phyloP scores from a whole-genome alignment of 2,113 vertebrate genomes.

The Petrocephalus microphthalmus region DNA sequence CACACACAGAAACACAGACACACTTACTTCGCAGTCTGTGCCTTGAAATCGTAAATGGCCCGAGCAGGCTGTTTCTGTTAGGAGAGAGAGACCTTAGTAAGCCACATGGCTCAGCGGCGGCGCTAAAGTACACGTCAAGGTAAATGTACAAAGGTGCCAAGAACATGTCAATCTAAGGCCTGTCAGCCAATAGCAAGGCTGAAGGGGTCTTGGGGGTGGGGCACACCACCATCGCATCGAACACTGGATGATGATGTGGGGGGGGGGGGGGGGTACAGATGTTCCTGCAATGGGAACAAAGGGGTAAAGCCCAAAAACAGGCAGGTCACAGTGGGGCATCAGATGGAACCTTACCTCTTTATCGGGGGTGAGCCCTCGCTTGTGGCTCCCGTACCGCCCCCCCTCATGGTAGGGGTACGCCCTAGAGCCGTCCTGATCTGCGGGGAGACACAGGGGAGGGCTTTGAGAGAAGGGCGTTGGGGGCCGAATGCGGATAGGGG shows the following conservation, averaged over 20 bases:
- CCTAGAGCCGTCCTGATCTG: constrained; percentile 79
- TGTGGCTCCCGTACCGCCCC: constrained; percentile 68
- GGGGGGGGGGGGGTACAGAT: background rate
- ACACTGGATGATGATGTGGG: background rate
- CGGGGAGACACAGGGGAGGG: constrained; percentile 47
- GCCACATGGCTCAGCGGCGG: background rate
- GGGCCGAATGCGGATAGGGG: background rate
- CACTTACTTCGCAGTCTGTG: constrained; percentile 97
- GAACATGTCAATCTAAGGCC: background rate
- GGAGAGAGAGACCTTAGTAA: constrained; percentile 15
- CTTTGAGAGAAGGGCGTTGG: constrained; percentile 10
- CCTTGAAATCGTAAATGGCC: constrained; percentile 98
- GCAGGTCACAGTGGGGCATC: background rate
- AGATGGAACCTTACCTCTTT: constrained; percentile 75
- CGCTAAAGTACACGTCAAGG: background rate
- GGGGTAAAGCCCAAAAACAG: background rate
- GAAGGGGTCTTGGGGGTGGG: background rate
- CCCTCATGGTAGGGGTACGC: constrained; percentile 75
- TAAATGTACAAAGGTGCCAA: background rate
- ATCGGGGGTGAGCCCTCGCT: constrained; percentile 75
- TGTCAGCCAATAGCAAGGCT: background rate
- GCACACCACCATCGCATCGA: background rate
- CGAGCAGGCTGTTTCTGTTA: constrained; percentile 88
- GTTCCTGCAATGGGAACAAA: background rate
- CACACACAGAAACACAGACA: background rate